Evolutionary conservation across 2,113 vertebrate species (phyloP).

Genomic region (Furnarius figulus): DNA sequence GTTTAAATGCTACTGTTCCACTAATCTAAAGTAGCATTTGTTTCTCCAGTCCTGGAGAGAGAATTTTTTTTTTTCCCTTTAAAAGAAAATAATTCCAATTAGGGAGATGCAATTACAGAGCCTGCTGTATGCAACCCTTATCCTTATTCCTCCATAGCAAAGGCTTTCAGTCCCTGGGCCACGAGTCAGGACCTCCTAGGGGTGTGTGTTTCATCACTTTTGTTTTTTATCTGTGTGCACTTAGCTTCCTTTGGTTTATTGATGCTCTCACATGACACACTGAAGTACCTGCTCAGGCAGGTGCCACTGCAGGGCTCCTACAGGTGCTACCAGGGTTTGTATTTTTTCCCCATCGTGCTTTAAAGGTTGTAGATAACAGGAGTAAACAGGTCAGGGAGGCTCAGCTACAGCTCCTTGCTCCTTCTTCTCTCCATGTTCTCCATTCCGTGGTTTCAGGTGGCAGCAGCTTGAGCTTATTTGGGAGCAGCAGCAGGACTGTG

Average conservation of each 20-base stretch:
- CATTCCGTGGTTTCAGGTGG: neutral
- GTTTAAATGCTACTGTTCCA: neutral
- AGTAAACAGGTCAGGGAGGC: neutral
- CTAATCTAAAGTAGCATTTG: conserved; percentile 13
- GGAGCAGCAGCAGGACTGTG: neutral
- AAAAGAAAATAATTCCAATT: conserved; percentile 35
- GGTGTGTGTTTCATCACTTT: neutral
- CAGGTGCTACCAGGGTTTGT: neutral
- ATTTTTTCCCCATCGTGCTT: neutral
- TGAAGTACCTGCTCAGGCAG: neutral
- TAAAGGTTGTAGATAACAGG: neutral
- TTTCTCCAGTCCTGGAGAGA: neutral
- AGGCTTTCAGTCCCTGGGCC: neutral
- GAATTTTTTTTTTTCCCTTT: neutral
- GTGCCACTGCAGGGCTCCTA: neutral
- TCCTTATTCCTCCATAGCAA: conserved; percentile 57
- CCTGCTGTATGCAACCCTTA: conserved; percentile 57
- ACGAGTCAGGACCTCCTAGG: neutral
- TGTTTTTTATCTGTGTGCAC: neutral
- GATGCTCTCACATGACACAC: neutral
- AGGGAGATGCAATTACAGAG: conserved; percentile 45
- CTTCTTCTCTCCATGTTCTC: neutral
- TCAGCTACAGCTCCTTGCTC: neutral
- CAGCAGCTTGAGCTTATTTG: neutral
- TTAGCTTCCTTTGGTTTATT: neutral